Evolutionary conservation across 2,888 invertebrate genomes (phyloP), one percentile per base, ranked within the genome.

Genomic region (Yponomeuta plumbellus): DNA sequence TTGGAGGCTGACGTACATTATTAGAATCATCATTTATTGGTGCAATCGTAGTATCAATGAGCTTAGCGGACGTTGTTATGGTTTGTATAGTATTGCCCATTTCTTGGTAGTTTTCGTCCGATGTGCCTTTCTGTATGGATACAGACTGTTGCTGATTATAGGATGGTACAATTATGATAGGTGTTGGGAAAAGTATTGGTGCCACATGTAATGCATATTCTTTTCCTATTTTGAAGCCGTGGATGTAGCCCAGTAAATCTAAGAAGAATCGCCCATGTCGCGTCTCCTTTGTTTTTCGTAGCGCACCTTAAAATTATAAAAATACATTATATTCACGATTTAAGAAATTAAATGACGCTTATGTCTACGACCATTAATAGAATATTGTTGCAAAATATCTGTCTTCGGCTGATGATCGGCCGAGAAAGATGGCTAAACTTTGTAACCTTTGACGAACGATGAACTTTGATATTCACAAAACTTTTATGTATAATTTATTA

Each of bases 131-230:
- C 64, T 76, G 73, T 65, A 78, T 70, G 64, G 71, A 79, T 13
- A 78, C 73, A 70, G 70, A 76, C 71, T 80, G 79, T 61, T 75
- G 75, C 67, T 79, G 77, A 63, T 75, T 76, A n/a, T 76, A 62
- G 39, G 76, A 68, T 21, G 81, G 80, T 11, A 68, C 11, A 5
- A 82, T 11, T 40, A 83, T 69, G 63, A 81, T 70, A 17, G 83
- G 67, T 17, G 79, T 76, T 13, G 76, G 74, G 22, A 76, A 69
- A 10, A 76, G 62, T 17, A 75, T 71, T 20, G 76, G 73, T 17
- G 75, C 76, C 23, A 73, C 66, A 63, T 75, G 72, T 56, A 75
- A 69, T 26, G 72, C 74, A 66, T 73, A 71, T 61, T 75, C 73
- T 68, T 76, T 76, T 34, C 74, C 77, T n/a, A 73, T 67, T 74